phyloP scores from a whole-genome alignment of 2,888 invertebrate genomes.

The Hypena proboscidalis region DNA sequence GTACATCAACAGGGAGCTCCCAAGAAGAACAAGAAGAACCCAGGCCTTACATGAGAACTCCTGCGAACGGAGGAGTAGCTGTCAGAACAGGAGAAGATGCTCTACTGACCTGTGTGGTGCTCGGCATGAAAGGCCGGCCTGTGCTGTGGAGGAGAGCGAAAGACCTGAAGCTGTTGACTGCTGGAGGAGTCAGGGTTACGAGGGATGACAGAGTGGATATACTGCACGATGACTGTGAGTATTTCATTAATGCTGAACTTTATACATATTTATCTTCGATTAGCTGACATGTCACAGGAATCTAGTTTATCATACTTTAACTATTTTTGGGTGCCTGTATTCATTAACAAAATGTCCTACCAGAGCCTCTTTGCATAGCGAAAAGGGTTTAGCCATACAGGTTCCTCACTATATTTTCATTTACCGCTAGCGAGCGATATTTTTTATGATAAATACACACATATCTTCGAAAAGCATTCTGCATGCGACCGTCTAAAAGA shows the following conservation, averaged over 20 bases:
- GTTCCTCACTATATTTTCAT: too few species aligned
- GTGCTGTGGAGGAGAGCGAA: conserved; percentile 91
- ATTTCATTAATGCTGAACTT: conserved; percentile 1
- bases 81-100: conserved; percentile 89
- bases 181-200: conserved; percentile 90
- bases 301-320: too few species aligned
- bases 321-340: too few species aligned
- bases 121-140: conserved; percentile 88
- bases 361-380: too few species aligned
- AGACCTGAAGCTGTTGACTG: conserved; percentile 89
- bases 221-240: conserved; percentile 91
- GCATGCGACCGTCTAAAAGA: too few species aligned
- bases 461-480: too few species aligned
- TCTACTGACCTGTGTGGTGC: conserved; percentile 92
- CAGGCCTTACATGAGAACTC: conserved; percentile 73
- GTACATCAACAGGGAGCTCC: conserved; percentile 63
- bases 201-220: conserved; percentile 90
- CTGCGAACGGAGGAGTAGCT: conserved; percentile 63
- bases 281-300: too few species aligned
- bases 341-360: too few species aligned
- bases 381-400: too few species aligned
- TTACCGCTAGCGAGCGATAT: too few species aligned
- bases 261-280: too few species aligned
- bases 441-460: too few species aligned
- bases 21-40: conserved; percentile 64